Base-by-base conservation (phyloP, 2,888 invertebrate species). In the Ryuthela nishihirai region DNA sequence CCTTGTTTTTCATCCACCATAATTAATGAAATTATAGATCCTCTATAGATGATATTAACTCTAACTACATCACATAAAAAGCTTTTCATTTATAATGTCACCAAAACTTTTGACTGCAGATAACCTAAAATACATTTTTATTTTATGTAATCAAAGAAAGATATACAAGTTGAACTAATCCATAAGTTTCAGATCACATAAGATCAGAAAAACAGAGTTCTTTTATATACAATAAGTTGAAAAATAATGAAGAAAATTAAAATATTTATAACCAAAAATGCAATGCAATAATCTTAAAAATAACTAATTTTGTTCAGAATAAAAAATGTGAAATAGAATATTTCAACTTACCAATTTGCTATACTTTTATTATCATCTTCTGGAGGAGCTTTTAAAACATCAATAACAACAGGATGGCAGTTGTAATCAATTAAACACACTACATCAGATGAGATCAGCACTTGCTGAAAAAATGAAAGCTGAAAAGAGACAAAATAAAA, bases 351-450 rank as follows among this genome's bases (percentile, higher is more conserved):
- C 97, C 97, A 98, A 18, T 88, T 88, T 39, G 86, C 83, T 40
- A 94, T 83, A 73, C 95, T 95, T 73, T 94, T 90, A 73, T 91
- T 92, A 69, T 95, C 93, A 21, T 87, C 85, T 77, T 98, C 98
- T 0, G 97, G 97, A 5, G 89, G 87, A 10, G 91, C 87, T 77
- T 99, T 99, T 34, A 98, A 76, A 64, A 90, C 82, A 69, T 95
- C 93, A 39, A 90, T 85, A 2, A 86, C 82, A 1, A 95, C 90
- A 2, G 88, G 83, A 69, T 87, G 87, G 72, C 87, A 92, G 0
- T 89, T 87, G 74, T 88, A 87, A 73, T 97, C 95, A 25, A 90
- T 88, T 72, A 99, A 88, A 71, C 90, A 90, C 75, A 98, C 94
- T 65, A 98, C 82, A 72, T 98, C 98, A 0, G 91, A 84, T 75